Conservation (phyloP, 1,140 invertebrate species). For the Lethocerus indicus region DNA sequence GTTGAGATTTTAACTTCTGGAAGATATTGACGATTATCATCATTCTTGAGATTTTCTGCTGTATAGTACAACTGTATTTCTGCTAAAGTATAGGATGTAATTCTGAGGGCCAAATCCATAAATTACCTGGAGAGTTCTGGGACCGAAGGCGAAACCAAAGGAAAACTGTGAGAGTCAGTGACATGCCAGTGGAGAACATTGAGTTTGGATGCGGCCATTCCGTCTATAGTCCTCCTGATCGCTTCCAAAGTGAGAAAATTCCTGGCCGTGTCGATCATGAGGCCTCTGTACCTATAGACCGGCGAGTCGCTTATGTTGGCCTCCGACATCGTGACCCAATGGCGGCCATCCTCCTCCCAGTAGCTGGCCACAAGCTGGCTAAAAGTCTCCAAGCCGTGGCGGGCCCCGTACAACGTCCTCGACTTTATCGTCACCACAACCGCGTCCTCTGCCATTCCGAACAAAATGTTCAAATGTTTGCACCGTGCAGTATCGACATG, state of each 20-base stretch:
- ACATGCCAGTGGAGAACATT: constrained; percentile 79
- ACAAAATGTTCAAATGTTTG: no score
- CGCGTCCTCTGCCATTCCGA: not conserved
- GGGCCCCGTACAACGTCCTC: constrained; percentile 49
- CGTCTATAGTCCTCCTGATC: constrained; percentile 54
- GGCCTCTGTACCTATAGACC: constrained; percentile 35
- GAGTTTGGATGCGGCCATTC: constrained; percentile 59
- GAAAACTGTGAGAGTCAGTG: constrained; percentile 70
- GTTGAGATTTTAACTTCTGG: no score
- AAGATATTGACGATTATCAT: no score
- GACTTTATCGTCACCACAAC: constrained; percentile 36
- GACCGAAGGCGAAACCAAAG: constrained; percentile 44
- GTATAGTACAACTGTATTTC: no score
- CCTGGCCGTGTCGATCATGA: constrained; percentile 57
- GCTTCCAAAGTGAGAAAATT: constrained; percentile 52
- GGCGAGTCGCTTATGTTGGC: constrained; percentile 25
- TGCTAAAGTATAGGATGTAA: no score
- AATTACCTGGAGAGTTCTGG: constrained; percentile 46
- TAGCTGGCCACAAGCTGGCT: constrained; percentile 37
- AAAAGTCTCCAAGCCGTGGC: constrained; percentile 60
- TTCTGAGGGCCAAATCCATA: no score
- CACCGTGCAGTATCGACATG: no score
- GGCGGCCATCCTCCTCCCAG: constrained; percentile 10
- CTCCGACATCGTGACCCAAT: constrained; percentile 15
- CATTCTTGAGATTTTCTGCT: no score